Conservation (phyloP, 1,140 invertebrate genomes). For the Nylanderia fulva region DNA sequence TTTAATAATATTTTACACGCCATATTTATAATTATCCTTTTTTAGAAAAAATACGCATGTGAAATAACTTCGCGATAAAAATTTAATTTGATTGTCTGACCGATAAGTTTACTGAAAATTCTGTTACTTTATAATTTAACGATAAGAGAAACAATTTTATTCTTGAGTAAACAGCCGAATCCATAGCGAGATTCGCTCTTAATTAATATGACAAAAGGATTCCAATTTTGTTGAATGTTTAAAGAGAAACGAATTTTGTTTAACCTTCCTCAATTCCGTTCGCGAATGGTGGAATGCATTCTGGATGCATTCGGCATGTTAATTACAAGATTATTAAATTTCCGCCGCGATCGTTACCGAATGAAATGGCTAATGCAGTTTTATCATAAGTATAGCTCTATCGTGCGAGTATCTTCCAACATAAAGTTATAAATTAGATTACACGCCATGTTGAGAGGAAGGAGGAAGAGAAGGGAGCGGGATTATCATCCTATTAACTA, state of each 20-base stretch:
- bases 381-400: slow-evolving; percentile 57
- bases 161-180: background rate
- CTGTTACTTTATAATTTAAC: background rate
- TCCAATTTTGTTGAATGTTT: too few relatives aligned
- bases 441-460: background rate
- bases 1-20: background rate
- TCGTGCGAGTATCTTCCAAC: slow-evolving; percentile 36
- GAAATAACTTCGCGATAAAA: background rate
- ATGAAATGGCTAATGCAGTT: slow-evolving; percentile 62
- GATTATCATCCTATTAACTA: slow-evolving; percentile 67
- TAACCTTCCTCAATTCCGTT: slow-evolving; percentile 69
- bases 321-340: slow-evolving; percentile 75
- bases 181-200: background rate
- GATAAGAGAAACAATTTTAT: background rate
- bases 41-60: background rate
- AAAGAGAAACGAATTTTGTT: slow-evolving; percentile 66
- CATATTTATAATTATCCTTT: background rate
- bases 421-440: slow-evolving; percentile 52
- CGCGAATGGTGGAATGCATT: slow-evolving; percentile 67
- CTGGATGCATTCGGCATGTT: slow-evolving; percentile 68
- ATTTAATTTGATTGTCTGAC: background rate
- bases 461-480: background rate
- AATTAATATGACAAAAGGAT: slow-evolving; percentile 49
- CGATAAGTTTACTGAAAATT: background rate
- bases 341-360: slow-evolving; percentile 65